Base-by-base conservation (phyloP, 2,888 invertebrate genomes). In the Sycophila texana region DNA sequence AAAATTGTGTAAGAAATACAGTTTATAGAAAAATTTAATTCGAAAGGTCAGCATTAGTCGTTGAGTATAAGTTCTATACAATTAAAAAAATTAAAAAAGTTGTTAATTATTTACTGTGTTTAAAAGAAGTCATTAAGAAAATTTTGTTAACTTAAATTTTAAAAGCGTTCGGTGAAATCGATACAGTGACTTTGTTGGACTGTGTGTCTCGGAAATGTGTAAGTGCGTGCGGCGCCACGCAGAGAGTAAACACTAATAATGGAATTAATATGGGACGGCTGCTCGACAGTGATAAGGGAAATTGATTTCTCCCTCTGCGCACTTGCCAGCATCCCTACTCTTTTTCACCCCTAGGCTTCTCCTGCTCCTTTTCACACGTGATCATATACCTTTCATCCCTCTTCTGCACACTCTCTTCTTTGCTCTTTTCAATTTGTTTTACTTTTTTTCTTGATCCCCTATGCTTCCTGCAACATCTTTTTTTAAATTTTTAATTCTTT, bases 281-380 rank as follows among this genome's bases (percentile, higher is more conserved):
- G 89, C 85, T 85, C 84, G 84, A 83, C 84, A 82, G 84, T 84
- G 89, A 89, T 89, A 89, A 89, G 87, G 86, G 84, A 89, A 89
- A 89, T 89, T 89, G 89, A 89, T 89, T 89, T 86, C 84, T 85
- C 85, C 86, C 86, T 81, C 77, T 39, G 65, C 49, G 30, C 49
- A 60, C 22, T 66, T 55, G 65, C 71, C 5, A 63, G 4, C 68
- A 60, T 74, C 75, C 68, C 72, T 55, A 63, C 75, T n/a, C 70
- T 65, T 26, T 39, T 51, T 16, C 22, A 26, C 51, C 10, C 73
- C 18, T 14, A 10, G 18, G 4, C 12, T 16, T 30, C 61, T 51
- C 26, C 20, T n/a, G 55, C 53, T 57, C 51, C 65, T 65, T 57
- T 22, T 65, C 57, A 26, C 51, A 30, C 49, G 18, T 61, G 53